Evolutionary conservation across 2,797 vertebrate species (phyloP), one percentile per base, ranked within the genome.

Genomic region (Parauchenoglanis punctatus): DNA sequence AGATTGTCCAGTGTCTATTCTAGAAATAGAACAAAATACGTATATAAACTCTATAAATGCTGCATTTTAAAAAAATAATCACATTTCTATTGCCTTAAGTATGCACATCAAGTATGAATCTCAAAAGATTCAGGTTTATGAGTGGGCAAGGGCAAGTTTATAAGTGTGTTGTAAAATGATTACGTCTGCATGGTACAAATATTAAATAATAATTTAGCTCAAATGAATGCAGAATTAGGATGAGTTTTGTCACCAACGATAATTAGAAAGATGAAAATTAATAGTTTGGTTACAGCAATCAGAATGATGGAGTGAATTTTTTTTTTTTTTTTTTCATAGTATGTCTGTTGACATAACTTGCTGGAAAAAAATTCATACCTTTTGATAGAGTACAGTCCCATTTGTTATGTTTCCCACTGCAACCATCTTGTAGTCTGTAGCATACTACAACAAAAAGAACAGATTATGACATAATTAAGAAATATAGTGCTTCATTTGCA

Each of bases 381-480:
- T 98, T 85, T 98, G 96, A 87, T 89, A 89, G 0, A 96, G 96
- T 49, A 84, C 0, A 4, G 97, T 98, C 91, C 96, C 98, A 85
- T 95, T 95, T 88, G 95, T 96, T 87, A 93, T 92, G 76, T 97
- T 97, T 88, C 95, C 94, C 81, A 83, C 90, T 15, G 93, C 75
- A 82, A 97, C 78, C 86, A 93, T 94, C 93, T 90, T 96, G 91
- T 99, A 99, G 20, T 96, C 95, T 0, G 98, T 99, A 0, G 94
- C 97, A 81, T 99, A 97, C 99, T 99, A 94, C 81, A 92, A 92
- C 78, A 72, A n/a, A 91, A 85, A 91, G 73, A 92, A 54, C 89
- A 72, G 40, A 54, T 0, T 15, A 46, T 4, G n/a, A 63, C 2
- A 40, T 40, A n/a, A 56, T 76, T 10, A 40, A 81, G n/a, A 52